These are phyloP conservation scores for Malacoctenus gilli DNA, from an alignment of 2,797 vertebrate species.

Conservation along the genomic window DNA sequence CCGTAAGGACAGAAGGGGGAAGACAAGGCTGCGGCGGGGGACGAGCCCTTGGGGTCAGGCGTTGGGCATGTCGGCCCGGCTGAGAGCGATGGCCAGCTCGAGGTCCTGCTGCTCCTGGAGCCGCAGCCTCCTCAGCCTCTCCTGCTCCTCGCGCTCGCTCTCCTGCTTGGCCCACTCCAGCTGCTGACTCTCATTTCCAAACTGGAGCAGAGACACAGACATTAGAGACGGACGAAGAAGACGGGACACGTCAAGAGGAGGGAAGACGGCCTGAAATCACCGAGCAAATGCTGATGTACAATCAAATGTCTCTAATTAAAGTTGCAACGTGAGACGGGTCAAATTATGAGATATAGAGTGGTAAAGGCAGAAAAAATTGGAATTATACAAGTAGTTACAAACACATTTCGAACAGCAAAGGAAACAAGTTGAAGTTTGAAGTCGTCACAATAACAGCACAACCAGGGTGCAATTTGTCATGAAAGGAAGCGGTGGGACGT, in stretches of 20 bases:
- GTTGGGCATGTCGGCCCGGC: constrained; percentile 89
- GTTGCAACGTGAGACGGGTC: constrained; percentile 4
- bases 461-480: too few relatives aligned
- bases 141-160: constrained; percentile 91
- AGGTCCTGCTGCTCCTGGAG: constrained; percentile 94
- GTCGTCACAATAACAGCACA: too few relatives aligned
- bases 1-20: constrained; percentile 14
- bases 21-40: constrained; percentile 15
- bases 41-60: constrained; percentile 73
- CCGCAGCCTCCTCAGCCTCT: constrained; percentile 85
- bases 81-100: constrained; percentile 94
- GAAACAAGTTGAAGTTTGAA: constrained; percentile 29
- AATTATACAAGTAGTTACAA: constrained; percentile 13
- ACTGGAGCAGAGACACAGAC: constrained; percentile 71
- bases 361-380: constrained; percentile 4
- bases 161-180: constrained; percentile 95
- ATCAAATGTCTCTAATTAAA: constrained; percentile 30
- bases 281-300: constrained; percentile 12
- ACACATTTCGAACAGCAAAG: constrained; percentile 23
- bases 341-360: constrained; percentile 11
- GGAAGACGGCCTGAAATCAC: not conserved
- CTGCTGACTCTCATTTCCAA: constrained; percentile 95
- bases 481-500: too few relatives aligned
- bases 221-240: constrained; percentile 26
- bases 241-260: constrained; percentile 17